Evolutionary conservation across 2,797 vertebrate genomes (phyloP), one percentile per base, ranked within the genome.

Genomic region (Allobates femoralis): DNA sequence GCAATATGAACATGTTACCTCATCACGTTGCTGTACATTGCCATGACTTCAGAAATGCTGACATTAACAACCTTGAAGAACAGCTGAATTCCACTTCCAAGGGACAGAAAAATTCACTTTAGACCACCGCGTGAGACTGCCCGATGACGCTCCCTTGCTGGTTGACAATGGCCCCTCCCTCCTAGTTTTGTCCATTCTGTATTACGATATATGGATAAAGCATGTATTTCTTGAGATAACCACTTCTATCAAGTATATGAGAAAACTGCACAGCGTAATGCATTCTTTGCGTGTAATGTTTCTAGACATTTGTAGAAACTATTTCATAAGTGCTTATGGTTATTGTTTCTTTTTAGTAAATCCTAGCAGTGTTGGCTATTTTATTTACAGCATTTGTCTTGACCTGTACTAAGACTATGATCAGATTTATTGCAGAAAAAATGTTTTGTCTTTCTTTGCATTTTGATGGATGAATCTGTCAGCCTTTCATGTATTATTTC

Each of bases 401-500:
- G 67, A 74, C 41, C 37, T 73, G 26, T 51, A 62, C 77, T 4
- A 41, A 69, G 50, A 56, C 50, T 82, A 60, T 58, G 21, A 83
- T 60, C 26, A 8, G 53, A 83, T 78, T 77, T 56, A 23, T 83
- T 71, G 37, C 34, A 71, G 34, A 71, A 12, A 0, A 10, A 21
- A 77, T 16, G 67, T 60, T 86, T 86, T 80, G 12, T 53, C 19
- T 80, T 71, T 79, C 3, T 69, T 87, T 83, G 32, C 46, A 67
- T 87, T 23, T 51, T 83, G 62, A 71, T 79, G 62, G 74, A 87
- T 83, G 41, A 14, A 30, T 30, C 80, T 50, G 53, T 83, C 74
- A 79, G n/a, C 53, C 2, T 53, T 75, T 75, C 14, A 73, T 73
- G 69, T 46, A 46, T 73, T 73, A 73, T 73, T 67, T 67, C 34